Base-by-base conservation (phyloP, 2,888 invertebrate species). In the Drosophila anomelani region DNA sequence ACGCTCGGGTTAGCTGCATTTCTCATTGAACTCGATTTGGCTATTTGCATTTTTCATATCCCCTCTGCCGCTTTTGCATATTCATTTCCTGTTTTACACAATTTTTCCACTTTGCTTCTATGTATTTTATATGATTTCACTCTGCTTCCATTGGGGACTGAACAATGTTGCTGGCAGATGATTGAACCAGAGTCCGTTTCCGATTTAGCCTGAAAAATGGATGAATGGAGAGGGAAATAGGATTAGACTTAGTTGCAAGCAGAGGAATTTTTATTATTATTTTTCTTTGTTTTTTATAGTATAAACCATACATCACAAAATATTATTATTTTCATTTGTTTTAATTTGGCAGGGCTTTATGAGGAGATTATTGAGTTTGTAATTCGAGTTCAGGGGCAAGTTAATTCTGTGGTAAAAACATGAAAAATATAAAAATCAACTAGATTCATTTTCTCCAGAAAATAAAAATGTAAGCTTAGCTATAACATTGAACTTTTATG, bases 11-110 rank as follows among this genome's bases (percentile, higher is more conserved):
- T 82, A 75, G 57, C 74, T 73, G 68, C 63, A 67, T 83, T 75
- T 47, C 29, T 69, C 81, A 80, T 82, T 88, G 84, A 86, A 77
- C 85, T 87, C 87, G 74, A 73, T 79, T 87, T 79, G 59, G 75
- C 9, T 77, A 89, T 85, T 82, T 85, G 86, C 80, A 89, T 85
- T 80, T 85, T 75, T 88, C 85, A 88, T 88, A 85, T 85, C 78
- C 88, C 67, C 69, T 87, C 79, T 74, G 57, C 49, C 47, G 53
- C 64, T 79, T 79, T 85, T 88, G 86, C 89, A 88, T 85, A 88
- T 88, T 85, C 86, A 85, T 89, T 88, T 85, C 85, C 85, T 72
- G 64, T 58, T 75, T 73, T 75, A 68, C 75, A 56, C 72, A 70
- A 76, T 66, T 63, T 54, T 59, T 80, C 58, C 72, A 76, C 77